Evolutionary conservation across 64 coral and sea anemone genomes (phyloP), one percentile per base, ranked within the genome.

Genomic region (Astreopora myriophthalma): DNA sequence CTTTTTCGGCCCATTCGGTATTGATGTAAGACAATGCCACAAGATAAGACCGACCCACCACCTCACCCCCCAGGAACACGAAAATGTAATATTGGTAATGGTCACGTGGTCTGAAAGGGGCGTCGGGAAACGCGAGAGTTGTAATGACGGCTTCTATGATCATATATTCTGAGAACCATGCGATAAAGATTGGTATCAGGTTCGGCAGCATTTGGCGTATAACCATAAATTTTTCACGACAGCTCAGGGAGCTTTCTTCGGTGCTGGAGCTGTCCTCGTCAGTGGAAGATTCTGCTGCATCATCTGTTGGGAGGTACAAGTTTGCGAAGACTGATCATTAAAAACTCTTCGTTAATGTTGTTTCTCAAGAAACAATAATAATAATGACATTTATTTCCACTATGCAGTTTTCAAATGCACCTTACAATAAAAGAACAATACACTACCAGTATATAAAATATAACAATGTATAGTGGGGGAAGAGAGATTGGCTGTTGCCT

Each of bases 61-160:
- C 92, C 76, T 94, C 92, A 40, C 92, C 92, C 9, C 85, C 78
- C 49, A 94, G 51, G 48, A 96, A 76, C 20, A 82, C 37, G 23
- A 92, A 89, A 26, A 92, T 78, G 31, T 96, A 96, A 14, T 96
- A 96, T 40, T 92, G 94, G 57, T 92, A 96, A 20, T 96, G 94
- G 39, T 96, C 94, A 75, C 94, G 94, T 32, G 94, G 90, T 75
- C 86, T 63, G 67, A 94, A 94, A 4, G 92, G 92, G 0, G 92
- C 92, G 28, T 89, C 89, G 13, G 92, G 86, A 69, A 94, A 94
- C 17, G 92, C 92, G 26, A 94, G 48, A 17, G 92, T 94, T 51
- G 92, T 94, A 2, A 89, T 62, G 8, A 94, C 92, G 9, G 92
- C 75, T 73, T 94, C 85, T 48, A 94, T 94, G n/a, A 89, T 94